Evolutionary conservation across 2,888 invertebrate genomes (phyloP).

Genomic region (Scaptomyza reducta): DNA sequence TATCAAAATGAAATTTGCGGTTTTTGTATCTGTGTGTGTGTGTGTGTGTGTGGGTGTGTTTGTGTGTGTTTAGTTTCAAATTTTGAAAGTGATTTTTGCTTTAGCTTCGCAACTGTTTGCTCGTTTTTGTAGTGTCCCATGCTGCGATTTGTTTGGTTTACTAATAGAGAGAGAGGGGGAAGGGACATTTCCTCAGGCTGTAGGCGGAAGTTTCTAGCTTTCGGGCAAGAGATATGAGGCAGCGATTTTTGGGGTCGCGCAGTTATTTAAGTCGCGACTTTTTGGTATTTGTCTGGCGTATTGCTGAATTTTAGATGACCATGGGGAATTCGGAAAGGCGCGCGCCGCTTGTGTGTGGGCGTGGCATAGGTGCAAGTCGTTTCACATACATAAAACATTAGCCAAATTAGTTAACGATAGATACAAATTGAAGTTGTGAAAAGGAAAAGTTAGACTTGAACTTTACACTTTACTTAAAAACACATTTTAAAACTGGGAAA

Average conservation of each 20-base stretch:
- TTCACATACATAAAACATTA: conserved; percentile 6
- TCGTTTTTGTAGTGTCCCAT: conserved; percentile 28
- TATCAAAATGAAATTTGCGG: conserved; percentile 80
- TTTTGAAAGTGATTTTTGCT: conserved; percentile 73
- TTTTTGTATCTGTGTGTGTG: conserved; percentile 46
- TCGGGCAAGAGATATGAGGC: conserved; percentile 6
- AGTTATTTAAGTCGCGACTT: conserved; percentile 24
- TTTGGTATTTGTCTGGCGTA: conserved; percentile 15
- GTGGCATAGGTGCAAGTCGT: background rate
- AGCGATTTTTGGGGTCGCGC: conserved; percentile 19
- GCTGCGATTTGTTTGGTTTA: conserved; percentile 4
- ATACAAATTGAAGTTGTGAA: background rate
- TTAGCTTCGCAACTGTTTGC: conserved; percentile 16
- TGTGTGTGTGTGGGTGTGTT: conserved; percentile 34
- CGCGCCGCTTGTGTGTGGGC: background rate
- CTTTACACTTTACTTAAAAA: conserved; percentile 2
- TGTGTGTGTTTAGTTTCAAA: conserved; percentile 72
- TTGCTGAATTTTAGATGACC: conserved; percentile 37
- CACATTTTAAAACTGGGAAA: background rate
- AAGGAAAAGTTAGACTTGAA: background rate
- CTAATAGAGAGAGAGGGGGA: too few relatives aligned
- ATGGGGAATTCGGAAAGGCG: conserved; percentile 14
- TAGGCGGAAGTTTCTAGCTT: conserved; percentile 51
- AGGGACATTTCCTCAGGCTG: conserved; percentile 39
- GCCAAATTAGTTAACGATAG: conserved; percentile 1